Evolutionary conservation across 2,797 vertebrate species (phyloP).

Genomic region (Brotula barbata): DNA sequence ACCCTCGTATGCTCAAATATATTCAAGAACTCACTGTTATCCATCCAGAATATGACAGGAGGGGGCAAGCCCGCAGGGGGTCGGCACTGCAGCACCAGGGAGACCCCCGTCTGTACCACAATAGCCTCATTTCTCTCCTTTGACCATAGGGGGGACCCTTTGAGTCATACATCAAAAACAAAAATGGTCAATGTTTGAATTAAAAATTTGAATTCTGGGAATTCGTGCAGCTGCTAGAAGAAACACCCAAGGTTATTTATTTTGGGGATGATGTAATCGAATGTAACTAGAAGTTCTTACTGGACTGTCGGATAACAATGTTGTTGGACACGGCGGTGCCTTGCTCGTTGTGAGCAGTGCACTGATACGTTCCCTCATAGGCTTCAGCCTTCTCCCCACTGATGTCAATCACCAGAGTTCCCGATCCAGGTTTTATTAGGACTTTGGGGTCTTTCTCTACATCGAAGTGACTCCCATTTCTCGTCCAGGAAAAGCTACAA

Average conservation of each 20-base stretch:
- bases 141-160: conserved; percentile 97
- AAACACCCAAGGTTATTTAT: no score
- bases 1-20: no score
- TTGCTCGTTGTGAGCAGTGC: conserved; percentile 90
- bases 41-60: conserved; percentile 99
- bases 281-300: conserved; percentile 80
- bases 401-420: conserved; percentile 92
- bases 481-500: conserved; percentile 93
- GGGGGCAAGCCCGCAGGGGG: conserved; percentile 93
- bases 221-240: no score
- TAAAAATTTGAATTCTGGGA: no score
- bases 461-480: conserved; percentile 94
- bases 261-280: no score
- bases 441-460: conserved; percentile 86
- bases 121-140: conserved; percentile 92
- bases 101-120: conserved; percentile 83
- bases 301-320: conserved; percentile 89
- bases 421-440: conserved; percentile 86
- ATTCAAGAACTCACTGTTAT: conserved; percentile 87
- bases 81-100: conserved; percentile 87
- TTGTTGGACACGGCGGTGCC: conserved; percentile 93
- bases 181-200: no score
- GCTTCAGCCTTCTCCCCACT: conserved; percentile 86
- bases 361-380: conserved; percentile 94
- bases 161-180: conserved; percentile 62